Evolutionary conservation across 2,888 invertebrate genomes (phyloP).

Genomic region (Polydrusus pterygomalis): DNA sequence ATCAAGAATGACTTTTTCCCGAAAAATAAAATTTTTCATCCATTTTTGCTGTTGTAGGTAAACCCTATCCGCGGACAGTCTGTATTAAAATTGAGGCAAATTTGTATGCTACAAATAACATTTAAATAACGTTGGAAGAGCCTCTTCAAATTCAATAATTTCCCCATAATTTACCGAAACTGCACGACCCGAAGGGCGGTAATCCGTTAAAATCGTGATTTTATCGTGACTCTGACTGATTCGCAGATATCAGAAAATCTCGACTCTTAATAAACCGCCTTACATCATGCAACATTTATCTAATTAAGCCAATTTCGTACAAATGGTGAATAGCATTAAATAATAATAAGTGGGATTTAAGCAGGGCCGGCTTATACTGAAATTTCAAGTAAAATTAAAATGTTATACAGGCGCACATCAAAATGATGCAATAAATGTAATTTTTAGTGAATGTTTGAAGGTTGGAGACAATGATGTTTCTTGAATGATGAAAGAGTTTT

Average conservation of each 20-base stretch:
- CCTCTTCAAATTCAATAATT: not conserved
- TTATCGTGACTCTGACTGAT: slow-evolving; percentile 20
- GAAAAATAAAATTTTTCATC: too few relatives aligned
- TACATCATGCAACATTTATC: slow-evolving; percentile 15
- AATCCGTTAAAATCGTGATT: not conserved
- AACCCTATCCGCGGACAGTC: too few relatives aligned
- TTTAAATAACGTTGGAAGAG: too few relatives aligned
- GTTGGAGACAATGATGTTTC: too few relatives aligned
- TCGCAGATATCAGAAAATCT: slow-evolving; percentile 14
- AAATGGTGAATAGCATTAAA: slow-evolving; percentile 19
- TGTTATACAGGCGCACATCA: too few relatives aligned
- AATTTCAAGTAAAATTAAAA: not conserved
- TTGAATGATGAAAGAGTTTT: too few relatives aligned
- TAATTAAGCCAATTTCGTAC: slow-evolving; percentile 21
- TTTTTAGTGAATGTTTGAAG: too few relatives aligned
- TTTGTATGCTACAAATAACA: too few relatives aligned
- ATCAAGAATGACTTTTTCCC: too few relatives aligned
- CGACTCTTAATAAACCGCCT: slow-evolving; percentile 19
- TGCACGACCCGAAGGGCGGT: not conserved
- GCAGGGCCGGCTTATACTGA: not conserved
- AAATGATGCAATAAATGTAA: too few relatives aligned
- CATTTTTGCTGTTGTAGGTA: too few relatives aligned
- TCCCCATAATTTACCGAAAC: not conserved
- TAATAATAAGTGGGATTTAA: slow-evolving; percentile 9
- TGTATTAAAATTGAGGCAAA: too few relatives aligned